Evolutionary conservation across 2,888 invertebrate genomes (phyloP).

Genomic region (Eretmocerus hayati): DNA sequence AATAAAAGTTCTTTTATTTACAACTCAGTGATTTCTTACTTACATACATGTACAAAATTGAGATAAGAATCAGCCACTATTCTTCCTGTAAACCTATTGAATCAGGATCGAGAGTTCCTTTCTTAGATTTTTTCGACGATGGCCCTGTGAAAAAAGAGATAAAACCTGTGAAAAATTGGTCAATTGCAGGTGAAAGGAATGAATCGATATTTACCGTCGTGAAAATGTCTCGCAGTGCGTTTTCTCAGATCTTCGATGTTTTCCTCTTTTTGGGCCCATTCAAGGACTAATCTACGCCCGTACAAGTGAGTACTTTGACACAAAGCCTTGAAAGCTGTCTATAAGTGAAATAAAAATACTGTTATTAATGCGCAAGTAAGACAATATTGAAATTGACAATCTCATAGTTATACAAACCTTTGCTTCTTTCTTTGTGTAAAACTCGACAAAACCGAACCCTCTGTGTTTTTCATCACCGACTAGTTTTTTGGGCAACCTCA

Average conservation of each 20-base stretch:
- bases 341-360: conserved; percentile 31
- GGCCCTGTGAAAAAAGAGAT: conserved; percentile 27
- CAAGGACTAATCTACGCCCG: conserved; percentile 87
- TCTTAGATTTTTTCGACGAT: conserved; percentile 31
- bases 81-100: conserved; percentile 35
- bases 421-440: conserved; percentile 78
- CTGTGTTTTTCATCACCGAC: conserved; percentile 75
- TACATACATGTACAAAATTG: conserved; percentile 1
- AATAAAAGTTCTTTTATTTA: conserved; percentile 19
- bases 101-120: conserved; percentile 34
- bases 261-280: conserved; percentile 85
- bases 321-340: conserved; percentile 88
- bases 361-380: not conserved
- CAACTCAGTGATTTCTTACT: conserved; percentile 11
- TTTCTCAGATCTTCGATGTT: conserved; percentile 74
- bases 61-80: conserved; percentile 22
- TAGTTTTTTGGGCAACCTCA: conserved; percentile 86
- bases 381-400: not conserved
- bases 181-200: no score
- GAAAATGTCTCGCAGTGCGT: conserved; percentile 70
- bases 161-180: not conserved
- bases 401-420: conserved; percentile 61
- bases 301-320: conserved; percentile 96
- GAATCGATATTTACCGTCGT: conserved; percentile 34
- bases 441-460: conserved; percentile 97